phyloP scores from a whole-genome alignment of 2,797 vertebrate species.

The Phoxinus dragarum region DNA sequence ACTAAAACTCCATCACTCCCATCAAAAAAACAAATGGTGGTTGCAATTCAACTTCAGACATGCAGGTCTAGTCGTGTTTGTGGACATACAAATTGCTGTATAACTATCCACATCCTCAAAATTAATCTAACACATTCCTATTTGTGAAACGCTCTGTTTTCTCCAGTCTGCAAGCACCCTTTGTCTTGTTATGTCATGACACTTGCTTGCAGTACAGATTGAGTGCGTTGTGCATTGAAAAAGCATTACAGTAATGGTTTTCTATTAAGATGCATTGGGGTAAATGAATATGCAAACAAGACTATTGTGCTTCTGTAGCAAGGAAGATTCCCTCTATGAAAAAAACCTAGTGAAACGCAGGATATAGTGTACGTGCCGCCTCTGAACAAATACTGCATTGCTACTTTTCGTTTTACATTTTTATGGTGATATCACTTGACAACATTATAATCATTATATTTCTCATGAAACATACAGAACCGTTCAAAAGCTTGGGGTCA shows the following conservation, averaged over 20 bases:
- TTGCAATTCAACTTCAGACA: neutral
- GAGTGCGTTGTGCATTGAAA: neutral
- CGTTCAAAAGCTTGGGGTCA: neutral
- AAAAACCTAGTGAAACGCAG: neutral
- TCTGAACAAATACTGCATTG: neutral
- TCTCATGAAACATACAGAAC: neutral
- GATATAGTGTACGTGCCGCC: neutral
- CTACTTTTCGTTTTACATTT: neutral
- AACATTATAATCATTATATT: neutral
- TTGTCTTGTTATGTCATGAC: slow-evolving; percentile 16
- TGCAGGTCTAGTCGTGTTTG: neutral
- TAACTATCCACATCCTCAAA: neutral
- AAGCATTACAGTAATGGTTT: neutral
- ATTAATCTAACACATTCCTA: neutral
- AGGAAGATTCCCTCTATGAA: neutral
- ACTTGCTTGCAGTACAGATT: neutral
- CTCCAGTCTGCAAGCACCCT: neutral
- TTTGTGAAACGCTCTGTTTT: neutral
- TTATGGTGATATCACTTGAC: neutral
- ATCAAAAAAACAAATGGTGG: neutral
- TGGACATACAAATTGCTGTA: neutral
- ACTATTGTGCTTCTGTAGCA: neutral
- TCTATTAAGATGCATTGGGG: neutral
- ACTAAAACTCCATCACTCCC: neutral
- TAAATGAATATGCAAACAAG: slow-evolving; percentile 3